Conservation (phyloP, 2,113 vertebrate species). For the Pedionomus torquatus region DNA sequence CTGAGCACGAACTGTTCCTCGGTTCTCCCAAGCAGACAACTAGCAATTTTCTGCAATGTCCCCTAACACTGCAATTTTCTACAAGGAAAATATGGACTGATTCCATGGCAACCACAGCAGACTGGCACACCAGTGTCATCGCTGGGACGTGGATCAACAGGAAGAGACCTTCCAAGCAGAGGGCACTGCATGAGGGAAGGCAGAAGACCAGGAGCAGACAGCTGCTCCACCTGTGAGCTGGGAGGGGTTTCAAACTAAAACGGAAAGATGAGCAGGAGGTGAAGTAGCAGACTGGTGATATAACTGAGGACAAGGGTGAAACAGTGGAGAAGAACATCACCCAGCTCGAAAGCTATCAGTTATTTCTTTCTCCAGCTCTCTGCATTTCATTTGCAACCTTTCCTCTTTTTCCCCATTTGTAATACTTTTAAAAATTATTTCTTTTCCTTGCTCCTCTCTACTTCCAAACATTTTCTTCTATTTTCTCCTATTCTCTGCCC, state of each 20-base stretch:
- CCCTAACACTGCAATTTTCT: conserved; percentile 46
- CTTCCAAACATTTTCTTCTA: neutral
- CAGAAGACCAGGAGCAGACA: neutral
- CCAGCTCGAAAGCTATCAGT: neutral
- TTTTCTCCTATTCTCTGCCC: neutral
- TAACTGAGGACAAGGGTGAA: neutral
- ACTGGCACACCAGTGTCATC: neutral
- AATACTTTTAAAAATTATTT: neutral
- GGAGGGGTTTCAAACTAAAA: neutral
- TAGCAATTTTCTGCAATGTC: conserved; percentile 55
- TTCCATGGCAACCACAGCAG: conserved; percentile 2
- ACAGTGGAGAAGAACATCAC: neutral
- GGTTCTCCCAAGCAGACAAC: neutral
- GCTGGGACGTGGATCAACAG: neutral
- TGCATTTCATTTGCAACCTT: neutral
- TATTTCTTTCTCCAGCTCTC: neutral
- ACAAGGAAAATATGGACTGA: neutral
- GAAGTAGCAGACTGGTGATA: neutral
- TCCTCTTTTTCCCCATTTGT: neutral
- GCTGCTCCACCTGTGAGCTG: neutral
- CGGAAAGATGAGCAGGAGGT: neutral
- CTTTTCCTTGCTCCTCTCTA: neutral
- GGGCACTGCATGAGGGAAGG: neutral
- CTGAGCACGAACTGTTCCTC: conserved; percentile 17
- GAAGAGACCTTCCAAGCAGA: neutral